Conservation (phyloP, 2,797 vertebrate species). For the Psittacula derbiana region DNA sequence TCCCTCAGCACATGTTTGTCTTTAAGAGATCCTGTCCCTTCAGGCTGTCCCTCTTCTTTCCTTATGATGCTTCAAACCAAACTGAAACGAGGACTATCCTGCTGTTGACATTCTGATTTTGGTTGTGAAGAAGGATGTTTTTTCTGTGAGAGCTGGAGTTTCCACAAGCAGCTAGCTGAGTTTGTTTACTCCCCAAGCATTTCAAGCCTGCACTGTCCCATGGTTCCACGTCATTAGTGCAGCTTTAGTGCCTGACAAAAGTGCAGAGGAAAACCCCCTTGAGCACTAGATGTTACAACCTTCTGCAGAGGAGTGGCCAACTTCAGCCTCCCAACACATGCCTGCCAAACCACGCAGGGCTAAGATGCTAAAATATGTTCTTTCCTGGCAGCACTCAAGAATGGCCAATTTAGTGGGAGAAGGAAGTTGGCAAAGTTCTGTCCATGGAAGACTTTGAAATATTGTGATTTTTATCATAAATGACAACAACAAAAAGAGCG, state of each 20-base stretch:
- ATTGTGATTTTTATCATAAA: slow-evolving; percentile 43
- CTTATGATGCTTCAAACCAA: neutral
- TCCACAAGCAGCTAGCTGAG: neutral
- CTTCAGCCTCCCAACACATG: neutral
- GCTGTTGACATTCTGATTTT: neutral
- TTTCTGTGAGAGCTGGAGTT: neutral
- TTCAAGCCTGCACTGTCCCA: neutral
- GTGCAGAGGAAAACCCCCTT: neutral
- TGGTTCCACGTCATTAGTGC: neutral
- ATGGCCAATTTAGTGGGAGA: slow-evolving; percentile 4
- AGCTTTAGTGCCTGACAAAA: neutral
- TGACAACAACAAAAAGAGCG: neutral
- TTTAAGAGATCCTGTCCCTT: neutral
- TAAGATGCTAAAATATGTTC: slow-evolving; percentile 3
- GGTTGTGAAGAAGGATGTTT: neutral
- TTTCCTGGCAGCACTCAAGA: neutral
- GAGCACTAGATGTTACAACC: neutral
- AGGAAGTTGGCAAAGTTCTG: slow-evolving; percentile 33
- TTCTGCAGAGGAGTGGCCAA: neutral
- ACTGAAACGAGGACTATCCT: neutral
- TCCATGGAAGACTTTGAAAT: neutral
- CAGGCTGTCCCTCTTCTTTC: neutral
- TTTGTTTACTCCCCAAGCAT: neutral
- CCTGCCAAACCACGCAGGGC: neutral
- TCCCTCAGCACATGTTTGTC: neutral